A percentile compares a stretch with the other conserved stretches of the same genome.
These are phyloP conservation scores for Perca schrenkii DNA, from an alignment of 2,113 vertebrate genomes.

Conservation along the genomic window DNA sequence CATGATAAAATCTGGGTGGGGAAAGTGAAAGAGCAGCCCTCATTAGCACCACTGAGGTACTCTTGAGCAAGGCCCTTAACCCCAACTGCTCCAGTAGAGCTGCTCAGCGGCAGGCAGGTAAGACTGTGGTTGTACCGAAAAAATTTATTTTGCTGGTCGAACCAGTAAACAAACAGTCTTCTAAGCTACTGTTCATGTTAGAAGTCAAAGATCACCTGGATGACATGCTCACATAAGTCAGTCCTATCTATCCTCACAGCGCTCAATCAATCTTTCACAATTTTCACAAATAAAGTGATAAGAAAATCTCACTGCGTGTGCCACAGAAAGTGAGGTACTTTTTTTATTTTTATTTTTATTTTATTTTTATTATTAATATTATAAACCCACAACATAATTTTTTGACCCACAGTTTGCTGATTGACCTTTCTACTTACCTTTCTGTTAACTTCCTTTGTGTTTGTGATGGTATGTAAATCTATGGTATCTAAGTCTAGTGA, in stretches of 20 bases:
- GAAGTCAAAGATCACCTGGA: conserved; percentile 76
- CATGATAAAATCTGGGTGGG: too few relatives aligned
- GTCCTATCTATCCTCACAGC: conserved; percentile 83
- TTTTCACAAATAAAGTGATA: background rate
- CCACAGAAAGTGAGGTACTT: background rate
- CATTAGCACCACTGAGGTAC: too few relatives aligned
- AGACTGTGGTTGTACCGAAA: too few relatives aligned
- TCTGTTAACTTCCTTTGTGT: too few relatives aligned
- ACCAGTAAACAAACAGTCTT: background rate
- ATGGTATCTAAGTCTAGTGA: background rate
- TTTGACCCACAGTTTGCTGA: too few relatives aligned
- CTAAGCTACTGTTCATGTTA: background rate
- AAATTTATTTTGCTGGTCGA: background rate
- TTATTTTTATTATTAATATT: too few relatives aligned
- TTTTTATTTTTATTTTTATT: too few relatives aligned
- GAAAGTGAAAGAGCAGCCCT: too few relatives aligned
- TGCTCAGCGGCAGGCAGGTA: too few relatives aligned
- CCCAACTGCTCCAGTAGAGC: too few relatives aligned
- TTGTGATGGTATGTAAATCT: background rate
- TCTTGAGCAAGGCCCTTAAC: too few relatives aligned
- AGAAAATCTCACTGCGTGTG: background rate
- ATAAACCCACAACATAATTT: too few relatives aligned
- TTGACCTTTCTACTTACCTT: background rate
- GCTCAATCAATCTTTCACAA: conserved; percentile 56
- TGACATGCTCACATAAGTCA: conserved; percentile 90